A percentile compares a stretch with the other conserved stretches of the same genome.
phyloP scores from a whole-genome alignment of 2,888 invertebrate genomes.

The Ophioninae sp. region DNA sequence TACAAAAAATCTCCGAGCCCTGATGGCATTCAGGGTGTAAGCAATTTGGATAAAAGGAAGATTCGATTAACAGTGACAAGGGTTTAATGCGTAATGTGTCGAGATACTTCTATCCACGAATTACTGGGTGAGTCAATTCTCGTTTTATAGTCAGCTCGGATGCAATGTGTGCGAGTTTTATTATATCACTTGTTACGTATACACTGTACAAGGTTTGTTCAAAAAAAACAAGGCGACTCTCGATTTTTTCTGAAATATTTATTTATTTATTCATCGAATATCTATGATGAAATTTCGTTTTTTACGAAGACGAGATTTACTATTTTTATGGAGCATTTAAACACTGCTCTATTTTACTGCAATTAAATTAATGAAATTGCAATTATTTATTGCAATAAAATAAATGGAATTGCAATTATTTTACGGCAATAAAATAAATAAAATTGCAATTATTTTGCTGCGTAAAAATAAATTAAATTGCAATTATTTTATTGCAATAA shows the following conservation, averaged over 20 bases:
- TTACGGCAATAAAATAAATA: too few relatives aligned
- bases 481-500: too few relatives aligned
- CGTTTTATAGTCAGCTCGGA: conserved; percentile 20
- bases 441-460: too few relatives aligned
- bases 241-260: not conserved
- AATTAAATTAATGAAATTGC: too few relatives aligned
- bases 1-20: conserved; percentile 11
- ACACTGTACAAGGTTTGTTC: too few relatives aligned
- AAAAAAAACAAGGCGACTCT: too few relatives aligned
- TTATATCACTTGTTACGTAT: conserved; percentile 21
- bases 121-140: conserved; percentile 53
- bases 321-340: not conserved
- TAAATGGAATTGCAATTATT: too few relatives aligned
- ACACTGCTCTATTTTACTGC: not conserved
- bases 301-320: not conserved
- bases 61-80: conserved; percentile 57
- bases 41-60: conserved; percentile 13
- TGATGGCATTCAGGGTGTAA: conserved; percentile 4
- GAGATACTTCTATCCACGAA: conserved; percentile 38
- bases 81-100: conserved; percentile 35
- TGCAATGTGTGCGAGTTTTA: not conserved
- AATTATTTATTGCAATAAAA: too few relatives aligned
- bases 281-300: not conserved
- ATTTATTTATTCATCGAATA: too few relatives aligned
- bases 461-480: too few relatives aligned